Percentiles rank a stretch among this genome's conserved stretches.
Conservation (phyloP, 2,113 vertebrate genomes). For the Recurvirostra avosetta region DNA sequence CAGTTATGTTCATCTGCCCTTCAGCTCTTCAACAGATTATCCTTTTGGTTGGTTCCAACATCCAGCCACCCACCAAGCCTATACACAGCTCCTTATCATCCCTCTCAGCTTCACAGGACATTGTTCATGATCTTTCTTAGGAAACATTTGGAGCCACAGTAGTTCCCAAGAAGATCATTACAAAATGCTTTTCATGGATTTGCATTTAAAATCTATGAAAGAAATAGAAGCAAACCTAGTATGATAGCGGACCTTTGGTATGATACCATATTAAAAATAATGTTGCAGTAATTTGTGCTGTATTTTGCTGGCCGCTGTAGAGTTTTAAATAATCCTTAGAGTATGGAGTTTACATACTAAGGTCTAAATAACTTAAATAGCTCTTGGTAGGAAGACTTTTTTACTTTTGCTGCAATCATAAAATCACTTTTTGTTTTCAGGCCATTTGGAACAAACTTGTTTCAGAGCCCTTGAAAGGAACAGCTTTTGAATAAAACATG, state of each 20-base stretch:
- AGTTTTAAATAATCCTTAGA: background rate
- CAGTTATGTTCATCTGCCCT: background rate
- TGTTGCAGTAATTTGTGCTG: background rate
- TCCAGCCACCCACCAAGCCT: background rate
- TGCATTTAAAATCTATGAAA: background rate
- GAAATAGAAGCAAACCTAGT: background rate
- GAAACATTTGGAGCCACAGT: background rate
- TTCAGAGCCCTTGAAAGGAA: background rate
- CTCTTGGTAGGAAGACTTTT: background rate
- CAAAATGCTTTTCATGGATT: background rate
- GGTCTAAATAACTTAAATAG: background rate
- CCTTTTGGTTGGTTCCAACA: background rate
- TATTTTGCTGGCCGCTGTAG: background rate
- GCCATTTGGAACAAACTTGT: background rate
- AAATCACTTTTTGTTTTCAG: background rate
- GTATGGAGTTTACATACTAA: background rate
- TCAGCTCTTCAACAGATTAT: background rate
- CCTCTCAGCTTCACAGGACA: background rate
- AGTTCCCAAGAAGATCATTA: background rate
- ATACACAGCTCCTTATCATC: background rate
- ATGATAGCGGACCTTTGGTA: background rate
- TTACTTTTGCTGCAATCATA: background rate
- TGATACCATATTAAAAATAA: background rate
- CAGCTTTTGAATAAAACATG: background rate
- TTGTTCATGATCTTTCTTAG: too few species aligned